Base-by-base conservation (phyloP, 2,113 vertebrate genomes). In the Rhinichthys klamathensis region DNA sequence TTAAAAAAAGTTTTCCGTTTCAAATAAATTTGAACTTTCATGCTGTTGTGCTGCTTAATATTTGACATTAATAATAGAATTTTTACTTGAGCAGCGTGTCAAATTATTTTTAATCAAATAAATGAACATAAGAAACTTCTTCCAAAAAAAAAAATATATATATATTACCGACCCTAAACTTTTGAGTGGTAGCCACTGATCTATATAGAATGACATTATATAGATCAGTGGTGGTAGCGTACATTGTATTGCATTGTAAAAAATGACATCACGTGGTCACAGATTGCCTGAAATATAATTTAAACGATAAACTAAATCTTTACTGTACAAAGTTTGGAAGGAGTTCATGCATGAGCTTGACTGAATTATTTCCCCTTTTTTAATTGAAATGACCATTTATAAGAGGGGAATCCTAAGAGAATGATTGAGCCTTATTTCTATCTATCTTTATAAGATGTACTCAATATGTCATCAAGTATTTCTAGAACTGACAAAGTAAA, bases 331-430 rank as follows among this genome's bases (percentile, higher is more conserved):
- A 3, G 41, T 49, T 46, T 6, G 11, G 27, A 21, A 32, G 6
- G 79, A 54, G 16, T 69, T 32, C 11, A 11, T 49, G 80, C 80
- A 51, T 51, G 80, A 46, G 8, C 78, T 65, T 67, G 78, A 69
- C 44, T 69, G 79, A 81, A 51, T 69, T 10, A 35, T 6, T 30
- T 80, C 21, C 61, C 27, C 27, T 23, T 81, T 30, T 81, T n/a
- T 10, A 49, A 80, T 78, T 35, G 5, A 38, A 78, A 44, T 21
- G 13, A 3, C 41, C n/a, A 79, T 41, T 44, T 44, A 9, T 25
- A 79, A 35, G 32, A 49, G 73, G n/a, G n/a, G 32, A 27, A 27
- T 27, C 58, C 27, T 13, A 9, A 56, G 30, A 0, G 4, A 77
- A 16, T 5, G 60, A 51, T 30, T 23, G 61, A 81, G 60, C 44